Conservation (phyloP, 2,888 invertebrate genomes). For the Barypeithes pellucidus region DNA sequence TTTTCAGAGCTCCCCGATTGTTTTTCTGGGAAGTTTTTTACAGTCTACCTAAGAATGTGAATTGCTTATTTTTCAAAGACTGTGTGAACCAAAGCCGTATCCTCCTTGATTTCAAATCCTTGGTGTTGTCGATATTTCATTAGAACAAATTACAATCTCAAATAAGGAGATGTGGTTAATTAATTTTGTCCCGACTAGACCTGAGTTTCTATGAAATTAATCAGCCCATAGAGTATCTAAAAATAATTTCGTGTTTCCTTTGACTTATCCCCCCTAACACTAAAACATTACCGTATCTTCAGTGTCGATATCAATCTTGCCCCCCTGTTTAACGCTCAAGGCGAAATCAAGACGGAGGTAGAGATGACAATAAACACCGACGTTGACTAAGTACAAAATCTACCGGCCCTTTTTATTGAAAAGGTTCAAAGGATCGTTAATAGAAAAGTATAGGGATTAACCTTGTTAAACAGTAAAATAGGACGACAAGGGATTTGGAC, state of each 20-base stretch:
- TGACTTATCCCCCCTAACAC: not conserved
- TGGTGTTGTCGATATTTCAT: no score
- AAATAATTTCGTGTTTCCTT: not conserved
- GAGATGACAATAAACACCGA: slow-evolving; percentile 27
- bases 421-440: slow-evolving; percentile 1
- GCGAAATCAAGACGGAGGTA: slow-evolving; percentile 14
- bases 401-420: slow-evolving; percentile 9
- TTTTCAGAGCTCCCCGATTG: no score
- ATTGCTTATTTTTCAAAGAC: no score
- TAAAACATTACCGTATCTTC: not conserved
- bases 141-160: no score
- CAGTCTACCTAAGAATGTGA: no score
- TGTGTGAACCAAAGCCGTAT: no score
- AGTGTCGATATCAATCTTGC: slow-evolving; percentile 30
- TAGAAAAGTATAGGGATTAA: not conserved
- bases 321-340: slow-evolving; percentile 14
- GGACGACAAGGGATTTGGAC: not conserved
- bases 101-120: no score
- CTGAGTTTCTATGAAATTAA: not conserved
- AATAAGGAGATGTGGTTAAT: not conserved
- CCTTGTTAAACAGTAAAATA: slow-evolving; percentile 2
- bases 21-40: no score
- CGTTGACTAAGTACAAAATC: slow-evolving; percentile 33
- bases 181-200: not conserved
- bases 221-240: not conserved